Base-by-base conservation (phyloP, 2,113 vertebrate genomes). In the Hippoglossus stenolepis region DNA sequence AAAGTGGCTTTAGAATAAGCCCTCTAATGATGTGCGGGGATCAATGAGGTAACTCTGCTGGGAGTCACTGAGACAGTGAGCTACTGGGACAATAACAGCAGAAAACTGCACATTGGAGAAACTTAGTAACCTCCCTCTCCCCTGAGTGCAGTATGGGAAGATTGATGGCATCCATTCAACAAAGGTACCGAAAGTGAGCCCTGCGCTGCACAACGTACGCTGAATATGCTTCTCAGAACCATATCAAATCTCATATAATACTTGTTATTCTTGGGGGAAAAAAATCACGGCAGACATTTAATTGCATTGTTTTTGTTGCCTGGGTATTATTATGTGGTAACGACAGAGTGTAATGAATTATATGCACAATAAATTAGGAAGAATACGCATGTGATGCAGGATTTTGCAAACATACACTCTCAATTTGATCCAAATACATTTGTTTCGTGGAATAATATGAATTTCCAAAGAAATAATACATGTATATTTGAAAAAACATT, bases 1-100 rank as follows among this genome's bases (percentile, higher is more conserved):
- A 87, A 92, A 93, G 92, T 89, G 90, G 93, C 84, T 93, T 93
- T 91, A 82, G 71, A 88, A 77, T 94, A 94, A 94, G 90, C 90
- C 85, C 40, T 73, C 88, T 94, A 94, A 95, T 94, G 92, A 94
- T 93, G 90, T 85, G 87, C 75, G 23, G 70, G 89, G 92, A 94
- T 94, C 91, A 94, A 95, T 94, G 86, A 80, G 82, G 85, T 47
- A 72, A 85, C 75, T 88, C 92, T 68, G 65, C 84, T 83, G 94
- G 92, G 93, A 93, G 82, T 79, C 71, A 59, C 85, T 77, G 87
- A 91, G 91, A 90, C 89, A 80, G 89, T 93, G 91, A 94, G 88
- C 91, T 90, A 92, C 85, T 81, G 93, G 86, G 89, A 92, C 92
- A 93, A 94, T 92, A 94, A 92, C 87, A 85, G 85, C 24, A 77